Conservation (phyloP, 2,113 vertebrate genomes). For the Myxocyprinus asiaticus region DNA sequence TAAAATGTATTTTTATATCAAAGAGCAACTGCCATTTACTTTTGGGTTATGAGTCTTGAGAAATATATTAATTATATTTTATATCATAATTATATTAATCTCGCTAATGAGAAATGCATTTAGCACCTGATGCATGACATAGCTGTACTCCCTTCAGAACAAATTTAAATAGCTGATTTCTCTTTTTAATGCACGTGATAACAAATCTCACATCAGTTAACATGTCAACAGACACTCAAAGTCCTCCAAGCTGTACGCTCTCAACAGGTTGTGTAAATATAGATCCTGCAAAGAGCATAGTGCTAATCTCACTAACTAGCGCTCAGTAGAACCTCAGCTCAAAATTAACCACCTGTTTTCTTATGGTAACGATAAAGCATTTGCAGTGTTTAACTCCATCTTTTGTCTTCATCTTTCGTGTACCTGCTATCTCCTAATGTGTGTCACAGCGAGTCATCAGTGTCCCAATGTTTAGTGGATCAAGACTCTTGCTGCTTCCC, state of each 20-base stretch:
- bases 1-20: no score
- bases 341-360: neutral
- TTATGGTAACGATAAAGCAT: neutral
- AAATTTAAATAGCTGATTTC: neutral
- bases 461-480: no score
- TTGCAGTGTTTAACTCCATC: neutral
- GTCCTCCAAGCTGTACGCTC: no score
- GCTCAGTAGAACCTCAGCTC: neutral
- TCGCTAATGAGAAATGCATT: no score
- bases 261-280: no score
- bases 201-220: neutral
- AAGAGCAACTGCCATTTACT: neutral
- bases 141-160: neutral
- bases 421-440: no score
- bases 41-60: neutral
- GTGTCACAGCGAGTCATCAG: no score
- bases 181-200: neutral
- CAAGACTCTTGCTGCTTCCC: no score
- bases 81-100: no score
- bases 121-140: no score
- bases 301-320: conserved; percentile 5
- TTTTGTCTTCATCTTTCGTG: no score
- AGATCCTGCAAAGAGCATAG: neutral
- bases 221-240: neutral
- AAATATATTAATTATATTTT: neutral